Evolutionary conservation across 2,113 vertebrate species (phyloP).

Genomic region (Lepus europaeus): DNA sequence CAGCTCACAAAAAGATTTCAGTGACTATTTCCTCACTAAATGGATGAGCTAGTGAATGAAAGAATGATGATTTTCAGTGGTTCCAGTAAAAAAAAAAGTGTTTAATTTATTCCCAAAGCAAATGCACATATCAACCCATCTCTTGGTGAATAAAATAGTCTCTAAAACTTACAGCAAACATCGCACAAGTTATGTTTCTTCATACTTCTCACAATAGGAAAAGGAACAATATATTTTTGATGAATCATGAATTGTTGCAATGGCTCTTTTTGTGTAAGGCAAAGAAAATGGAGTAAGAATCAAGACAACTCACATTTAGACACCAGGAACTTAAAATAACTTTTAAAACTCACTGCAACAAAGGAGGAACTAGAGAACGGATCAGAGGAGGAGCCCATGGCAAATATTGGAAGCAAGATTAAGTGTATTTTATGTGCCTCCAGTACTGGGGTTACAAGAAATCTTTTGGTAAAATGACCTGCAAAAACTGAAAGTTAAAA

Average conservation of each 20-base stretch:
- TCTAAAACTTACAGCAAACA: background rate
- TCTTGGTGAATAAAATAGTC: background rate
- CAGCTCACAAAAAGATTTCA: background rate
- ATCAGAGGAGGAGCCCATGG: background rate
- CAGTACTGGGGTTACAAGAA: constrained; percentile 47
- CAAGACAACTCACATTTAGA: constrained; percentile 50
- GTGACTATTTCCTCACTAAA: background rate
- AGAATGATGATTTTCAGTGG: background rate
- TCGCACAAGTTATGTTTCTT: background rate
- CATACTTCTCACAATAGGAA: background rate
- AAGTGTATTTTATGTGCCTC: constrained; percentile 2
- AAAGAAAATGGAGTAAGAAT: background rate
- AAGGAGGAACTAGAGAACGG: constrained; percentile 41
- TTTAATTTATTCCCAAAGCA: background rate
- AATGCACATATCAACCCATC: background rate
- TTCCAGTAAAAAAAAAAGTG: background rate
- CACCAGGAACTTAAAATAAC: constrained; percentile 20
- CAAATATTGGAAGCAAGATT: constrained; percentile 47
- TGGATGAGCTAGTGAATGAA: background rate
- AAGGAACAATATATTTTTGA: background rate
- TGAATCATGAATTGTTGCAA: background rate
- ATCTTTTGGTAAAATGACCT: constrained; percentile 42
- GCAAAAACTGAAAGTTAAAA: background rate
- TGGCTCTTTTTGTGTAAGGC: background rate
- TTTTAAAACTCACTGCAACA: constrained; percentile 62